phyloP scores from a whole-genome alignment of 2,797 vertebrate genomes.

The Gambelia wislizenii region DNA sequence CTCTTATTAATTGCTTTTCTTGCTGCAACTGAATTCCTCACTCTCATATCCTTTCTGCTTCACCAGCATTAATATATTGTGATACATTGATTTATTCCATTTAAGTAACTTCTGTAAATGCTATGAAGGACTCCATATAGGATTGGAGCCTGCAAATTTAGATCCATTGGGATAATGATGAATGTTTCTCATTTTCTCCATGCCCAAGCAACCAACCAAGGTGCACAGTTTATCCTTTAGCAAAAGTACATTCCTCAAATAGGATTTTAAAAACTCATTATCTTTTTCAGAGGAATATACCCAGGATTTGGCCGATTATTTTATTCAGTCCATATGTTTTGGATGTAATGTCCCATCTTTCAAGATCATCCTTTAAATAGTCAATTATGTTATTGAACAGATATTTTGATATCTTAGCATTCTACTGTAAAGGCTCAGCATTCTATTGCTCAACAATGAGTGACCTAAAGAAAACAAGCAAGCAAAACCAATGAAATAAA shows the following conservation, averaged over 20 bases:
- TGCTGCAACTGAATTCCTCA: background rate
- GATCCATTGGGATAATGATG: background rate
- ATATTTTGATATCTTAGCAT: conserved; percentile 9
- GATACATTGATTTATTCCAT: background rate
- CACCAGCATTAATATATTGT: background rate
- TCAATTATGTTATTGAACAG: conserved; percentile 26
- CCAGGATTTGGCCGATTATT: conserved; percentile 4
- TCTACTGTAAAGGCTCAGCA: conserved; percentile 13
- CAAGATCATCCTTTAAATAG: conserved; percentile 23
- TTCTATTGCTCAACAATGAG: background rate
- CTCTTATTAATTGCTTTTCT: background rate
- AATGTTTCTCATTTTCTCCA: background rate
- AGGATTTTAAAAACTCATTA: conserved; percentile 8
- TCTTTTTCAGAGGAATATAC: background rate
- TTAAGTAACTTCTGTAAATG: background rate
- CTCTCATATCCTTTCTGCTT: background rate
- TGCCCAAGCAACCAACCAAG: background rate
- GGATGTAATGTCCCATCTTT: conserved; percentile 25
- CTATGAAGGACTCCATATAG: fast-evolving
- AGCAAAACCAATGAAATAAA: background rate
- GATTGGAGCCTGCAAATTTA: conserved; percentile 26
- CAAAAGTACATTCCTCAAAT: background rate
- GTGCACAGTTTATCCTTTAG: background rate
- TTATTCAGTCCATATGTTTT: conserved; percentile 15
- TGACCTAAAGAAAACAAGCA: background rate